phyloP scores from a whole-genome alignment of 2,113 vertebrate genomes.

The Malurus elegans region DNA sequence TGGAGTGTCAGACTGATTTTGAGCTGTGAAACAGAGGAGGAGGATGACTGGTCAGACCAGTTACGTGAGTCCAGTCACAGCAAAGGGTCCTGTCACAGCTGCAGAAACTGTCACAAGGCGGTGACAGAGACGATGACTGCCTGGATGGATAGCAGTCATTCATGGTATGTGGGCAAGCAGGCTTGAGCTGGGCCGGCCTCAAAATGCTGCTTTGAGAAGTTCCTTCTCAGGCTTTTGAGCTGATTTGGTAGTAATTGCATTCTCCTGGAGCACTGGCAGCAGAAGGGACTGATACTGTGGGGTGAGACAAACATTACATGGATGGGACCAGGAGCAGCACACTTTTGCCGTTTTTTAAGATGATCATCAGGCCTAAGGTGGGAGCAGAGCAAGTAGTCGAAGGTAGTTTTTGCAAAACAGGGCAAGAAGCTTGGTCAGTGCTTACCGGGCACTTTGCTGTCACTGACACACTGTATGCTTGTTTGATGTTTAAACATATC shows the following conservation, averaged over 20 bases:
- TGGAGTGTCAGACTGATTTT: not conserved
- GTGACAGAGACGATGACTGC: not conserved
- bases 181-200: not conserved
- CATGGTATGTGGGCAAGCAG: not conserved
- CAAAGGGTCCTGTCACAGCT: not conserved
- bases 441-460: not conserved
- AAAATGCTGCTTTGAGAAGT: not conserved
- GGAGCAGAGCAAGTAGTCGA: not conserved
- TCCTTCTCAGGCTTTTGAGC: not conserved
- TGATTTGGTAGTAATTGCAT: not conserved
- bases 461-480: not conserved
- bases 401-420: not conserved
- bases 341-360: accelerated
- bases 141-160: not conserved
- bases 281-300: accelerated
- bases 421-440: not conserved
- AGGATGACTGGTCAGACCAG: not conserved
- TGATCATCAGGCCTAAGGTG: not conserved
- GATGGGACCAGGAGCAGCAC: not conserved
- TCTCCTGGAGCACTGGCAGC: not conserved
- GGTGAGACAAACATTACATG: accelerated
- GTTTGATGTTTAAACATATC: not conserved
- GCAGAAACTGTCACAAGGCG: not conserved
- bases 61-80: not conserved
- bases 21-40: not conserved